phyloP scores from a whole-genome alignment of 2,113 vertebrate genomes.

The Hippocampus guttulatus region DNA sequence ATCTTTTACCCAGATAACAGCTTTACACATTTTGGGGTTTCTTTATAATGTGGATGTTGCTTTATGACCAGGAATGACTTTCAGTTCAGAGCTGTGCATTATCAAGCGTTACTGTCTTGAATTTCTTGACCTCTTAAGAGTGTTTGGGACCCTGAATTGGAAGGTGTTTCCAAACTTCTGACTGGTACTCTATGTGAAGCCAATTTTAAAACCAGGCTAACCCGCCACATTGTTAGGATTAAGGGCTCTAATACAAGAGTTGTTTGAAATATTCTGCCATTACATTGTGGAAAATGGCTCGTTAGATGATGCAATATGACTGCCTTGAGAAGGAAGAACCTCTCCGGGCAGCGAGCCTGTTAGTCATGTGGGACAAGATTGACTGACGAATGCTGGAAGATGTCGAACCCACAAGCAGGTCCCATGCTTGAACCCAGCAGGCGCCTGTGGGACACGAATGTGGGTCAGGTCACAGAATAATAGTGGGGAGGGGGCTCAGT shows the following conservation, averaged over 20 bases:
- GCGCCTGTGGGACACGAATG: slow-evolving; percentile 40
- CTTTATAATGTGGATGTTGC: no score
- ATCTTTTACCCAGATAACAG: no score
- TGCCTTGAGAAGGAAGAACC: neutral
- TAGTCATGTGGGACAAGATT: neutral
- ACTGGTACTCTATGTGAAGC: no score
- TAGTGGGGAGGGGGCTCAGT: slow-evolving; percentile 39
- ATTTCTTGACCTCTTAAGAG: no score
- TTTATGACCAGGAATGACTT: no score
- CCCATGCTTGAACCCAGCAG: slow-evolving; percentile 43
- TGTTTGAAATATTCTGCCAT: neutral
- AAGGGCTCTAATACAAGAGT: neutral
- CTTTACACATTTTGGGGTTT: no score
- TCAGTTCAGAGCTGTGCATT: no score
- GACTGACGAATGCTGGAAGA: slow-evolving; percentile 19
- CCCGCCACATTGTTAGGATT: neutral
- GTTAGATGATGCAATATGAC: neutral
- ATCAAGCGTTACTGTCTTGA: no score
- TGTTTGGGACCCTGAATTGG: no score
- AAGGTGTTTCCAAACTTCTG: no score
- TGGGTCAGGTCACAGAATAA: slow-evolving; percentile 58
- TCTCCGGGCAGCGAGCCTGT: neutral
- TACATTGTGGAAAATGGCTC: neutral
- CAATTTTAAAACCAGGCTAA: neutral
- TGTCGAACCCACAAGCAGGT: slow-evolving; percentile 38